phyloP scores from a whole-genome alignment of 1,140 invertebrate species.

The Globodera rostochiensis region DNA sequence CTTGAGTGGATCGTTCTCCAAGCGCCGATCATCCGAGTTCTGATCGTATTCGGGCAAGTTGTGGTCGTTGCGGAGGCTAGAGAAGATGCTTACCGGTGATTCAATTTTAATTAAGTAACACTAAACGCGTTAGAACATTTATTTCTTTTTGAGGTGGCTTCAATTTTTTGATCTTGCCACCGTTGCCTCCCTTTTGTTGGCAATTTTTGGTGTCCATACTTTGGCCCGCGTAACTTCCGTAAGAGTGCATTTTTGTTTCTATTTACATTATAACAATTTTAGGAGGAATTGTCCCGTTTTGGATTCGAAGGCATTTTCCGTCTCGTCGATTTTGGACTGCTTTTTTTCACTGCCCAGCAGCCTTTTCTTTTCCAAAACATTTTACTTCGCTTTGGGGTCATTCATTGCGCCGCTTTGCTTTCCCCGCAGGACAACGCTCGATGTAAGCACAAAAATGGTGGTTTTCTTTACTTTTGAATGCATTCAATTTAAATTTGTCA shows the following conservation, averaged over 20 bases:
- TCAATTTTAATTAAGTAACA: constrained; percentile 17
- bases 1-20: constrained; percentile 51
- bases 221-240: constrained; percentile 48
- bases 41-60: constrained; percentile 41
- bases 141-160: constrained; percentile 35
- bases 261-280: not conserved
- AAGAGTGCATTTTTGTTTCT: constrained; percentile 5
- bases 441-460: constrained; percentile 32
- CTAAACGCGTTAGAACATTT: constrained; percentile 5
- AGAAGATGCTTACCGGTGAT: constrained; percentile 33
- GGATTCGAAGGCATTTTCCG: constrained; percentile 48
- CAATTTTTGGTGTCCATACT: constrained; percentile 49
- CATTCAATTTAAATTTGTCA: not conserved
- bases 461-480: too few relatives aligned
- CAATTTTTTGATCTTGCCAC: constrained; percentile 52
- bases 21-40: constrained; percentile 46
- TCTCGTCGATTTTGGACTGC: constrained; percentile 43
- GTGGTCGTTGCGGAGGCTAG: constrained; percentile 36
- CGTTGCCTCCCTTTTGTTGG: constrained; percentile 43
- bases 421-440: constrained; percentile 45
- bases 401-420: constrained; percentile 38
- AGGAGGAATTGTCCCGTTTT: constrained; percentile 44
- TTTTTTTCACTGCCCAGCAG: constrained; percentile 50
- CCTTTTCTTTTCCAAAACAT: constrained; percentile 52
- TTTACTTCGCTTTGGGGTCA: constrained; percentile 45